phyloP scores from a whole-genome alignment of 2,888 invertebrate species.

The Notodonta dromedarius region DNA sequence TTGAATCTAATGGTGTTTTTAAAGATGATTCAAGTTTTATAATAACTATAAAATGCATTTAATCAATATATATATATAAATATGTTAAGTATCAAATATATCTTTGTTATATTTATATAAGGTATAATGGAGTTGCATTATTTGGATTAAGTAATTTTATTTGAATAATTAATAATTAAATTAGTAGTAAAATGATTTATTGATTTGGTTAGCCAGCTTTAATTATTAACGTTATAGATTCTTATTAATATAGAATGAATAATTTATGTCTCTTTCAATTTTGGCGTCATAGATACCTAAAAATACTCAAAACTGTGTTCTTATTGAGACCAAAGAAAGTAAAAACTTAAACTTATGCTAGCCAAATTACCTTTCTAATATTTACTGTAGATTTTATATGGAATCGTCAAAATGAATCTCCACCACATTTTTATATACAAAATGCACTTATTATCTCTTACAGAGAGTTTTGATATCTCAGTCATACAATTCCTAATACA shows the following conservation, averaged over 20 bases:
- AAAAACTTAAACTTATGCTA: slow-evolving; percentile 10
- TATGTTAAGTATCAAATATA: slow-evolving; percentile 23
- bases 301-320: slow-evolving; percentile 40
- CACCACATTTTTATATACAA: no score
- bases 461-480: no score
- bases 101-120: slow-evolving; percentile 12
- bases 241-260: slow-evolving; percentile 11
- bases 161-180: slow-evolving; percentile 16
- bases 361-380: slow-evolving; percentile 19
- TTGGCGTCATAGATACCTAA: slow-evolving; percentile 25
- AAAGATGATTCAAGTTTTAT: slow-evolving; percentile 28
- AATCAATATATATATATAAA: slow-evolving; percentile 24
- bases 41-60: slow-evolving; percentile 43
- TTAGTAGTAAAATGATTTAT: slow-evolving; percentile 10
- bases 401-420: slow-evolving; percentile 6
- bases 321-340: slow-evolving; percentile 43
- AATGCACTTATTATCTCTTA: no score
- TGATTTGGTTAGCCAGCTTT: slow-evolving; percentile 44
- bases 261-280: slow-evolving; percentile 11
- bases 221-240: slow-evolving; percentile 20
- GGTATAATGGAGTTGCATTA: slow-evolving; percentile 16
- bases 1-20: slow-evolving; percentile 63
- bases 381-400: slow-evolving; percentile 48
- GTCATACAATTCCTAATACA: neutral
- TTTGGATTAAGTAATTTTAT: slow-evolving; percentile 17